Evolutionary conservation across 2,888 invertebrate species (phyloP), one percentile per base, ranked within the genome.

Genomic region (Chrysotoxum bicinctum): DNA sequence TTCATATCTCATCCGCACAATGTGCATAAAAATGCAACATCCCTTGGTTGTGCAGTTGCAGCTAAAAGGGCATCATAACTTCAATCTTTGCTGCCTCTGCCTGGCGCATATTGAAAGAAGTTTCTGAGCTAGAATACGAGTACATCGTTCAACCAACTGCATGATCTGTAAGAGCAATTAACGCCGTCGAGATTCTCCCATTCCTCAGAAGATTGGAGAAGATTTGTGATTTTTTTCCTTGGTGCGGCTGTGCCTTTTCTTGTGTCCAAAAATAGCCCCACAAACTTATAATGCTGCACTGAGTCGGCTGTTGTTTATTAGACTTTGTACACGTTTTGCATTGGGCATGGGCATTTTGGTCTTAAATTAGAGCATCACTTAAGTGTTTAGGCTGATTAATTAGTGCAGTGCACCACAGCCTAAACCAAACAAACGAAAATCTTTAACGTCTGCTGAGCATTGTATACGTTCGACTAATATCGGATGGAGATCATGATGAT

Each of bases 341-440:
- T 64, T 64, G 19, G 45, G 26, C 52, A 85, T 26, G 75, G 66
- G 75, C 75, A 85, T 76, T 54, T 75, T 48, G 54, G 56, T 85
- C 80, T 73, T 76, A 85, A 80, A 85, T 85, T 85, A 85, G 84
- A 85, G 80, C 75, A 80, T 43, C 72, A 40, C 70, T 76, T 75
- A 76, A 80, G 76, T 80, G 84, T 52, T 72, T 68, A 66, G 84
- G 60, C 80, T 85, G 84, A 80, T 80, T 85, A 80, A 85, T 85
- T 84, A 79, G 79, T 58, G 54, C 74, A 75, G 45, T 74, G 72
- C 73, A 68, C 45, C 26, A 14, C 4, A 50, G 32, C 19, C 66
- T 37, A 52, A 40, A 32, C 45, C 19, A 50, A 37, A 54, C 40
- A 70, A 64, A 70, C 23, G 16, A 30, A 64, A 30, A 52, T 48